Percentiles rank a stretch among this genome's conserved stretches.
These are phyloP conservation scores for Thaleichthys pacificus DNA, from an alignment of 2,797 vertebrate species.

Conservation along the genomic window DNA sequence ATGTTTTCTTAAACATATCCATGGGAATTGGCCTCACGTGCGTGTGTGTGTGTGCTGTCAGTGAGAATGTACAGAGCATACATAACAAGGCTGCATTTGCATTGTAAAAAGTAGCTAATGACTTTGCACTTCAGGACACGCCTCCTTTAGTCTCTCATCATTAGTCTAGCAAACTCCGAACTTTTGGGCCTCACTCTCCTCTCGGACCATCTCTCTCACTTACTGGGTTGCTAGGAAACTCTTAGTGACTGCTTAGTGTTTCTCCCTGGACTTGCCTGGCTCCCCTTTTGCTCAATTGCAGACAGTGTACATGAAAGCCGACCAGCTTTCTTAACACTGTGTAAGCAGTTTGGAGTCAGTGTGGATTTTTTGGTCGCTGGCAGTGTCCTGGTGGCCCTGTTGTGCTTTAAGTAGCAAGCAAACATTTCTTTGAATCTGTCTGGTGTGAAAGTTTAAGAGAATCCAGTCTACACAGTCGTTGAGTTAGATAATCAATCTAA, in stretches of 20 bases:
- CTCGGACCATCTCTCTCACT: conserved; percentile 23
- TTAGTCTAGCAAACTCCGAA: conserved; percentile 3
- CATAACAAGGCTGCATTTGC: background rate
- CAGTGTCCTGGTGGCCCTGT: conserved; percentile 64
- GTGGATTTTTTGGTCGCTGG: conserved; percentile 54
- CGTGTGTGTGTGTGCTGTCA: no score
- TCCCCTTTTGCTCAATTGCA: conserved; percentile 41
- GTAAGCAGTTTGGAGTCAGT: conserved; percentile 48
- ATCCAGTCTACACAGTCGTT: conserved; percentile 36
- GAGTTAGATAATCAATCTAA: conserved; percentile 45
- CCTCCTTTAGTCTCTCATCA: background rate
- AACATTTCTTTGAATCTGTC: conserved; percentile 49
- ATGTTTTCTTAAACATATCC: background rate
- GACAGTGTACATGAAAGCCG: conserved; percentile 62
- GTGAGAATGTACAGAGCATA: background rate
- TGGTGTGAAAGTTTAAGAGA: conserved; percentile 49
- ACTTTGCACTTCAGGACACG: conserved; percentile 7
- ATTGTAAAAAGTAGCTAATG: background rate
- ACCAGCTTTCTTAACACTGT: conserved; percentile 57
- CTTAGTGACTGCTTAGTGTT: conserved; percentile 46
- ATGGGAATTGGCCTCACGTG: no score
- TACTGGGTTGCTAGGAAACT: conserved; percentile 65
- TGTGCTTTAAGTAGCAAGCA: conserved; percentile 50
- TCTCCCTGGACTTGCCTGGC: conserved; percentile 30
- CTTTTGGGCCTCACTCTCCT: background rate